A percentile compares a stretch with the other conserved stretches of the same genome.
Evolutionary conservation across 2,113 vertebrate species (phyloP).

Genomic region (Psittacara wagleri): DNA sequence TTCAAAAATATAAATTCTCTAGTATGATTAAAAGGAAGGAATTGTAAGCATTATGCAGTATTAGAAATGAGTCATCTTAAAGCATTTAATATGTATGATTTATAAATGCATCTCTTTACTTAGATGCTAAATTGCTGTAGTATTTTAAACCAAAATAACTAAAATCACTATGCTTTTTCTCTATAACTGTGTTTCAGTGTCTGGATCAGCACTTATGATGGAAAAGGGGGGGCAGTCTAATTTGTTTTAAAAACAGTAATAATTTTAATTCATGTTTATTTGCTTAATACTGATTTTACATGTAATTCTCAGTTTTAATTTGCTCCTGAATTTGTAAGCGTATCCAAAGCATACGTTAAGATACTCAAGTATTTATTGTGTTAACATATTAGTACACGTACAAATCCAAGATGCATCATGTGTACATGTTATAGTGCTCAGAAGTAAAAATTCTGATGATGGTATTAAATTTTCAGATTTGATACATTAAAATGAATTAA

Average conservation of each 20-base stretch:
- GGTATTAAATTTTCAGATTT: not conserved
- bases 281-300: not conserved
- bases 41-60: not conserved
- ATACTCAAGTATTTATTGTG: not conserved
- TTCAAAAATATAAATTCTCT: not conserved
- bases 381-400: not conserved
- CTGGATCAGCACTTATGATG: not conserved
- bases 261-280: not conserved
- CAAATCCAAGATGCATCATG: not conserved
- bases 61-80: not conserved
- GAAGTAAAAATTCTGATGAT: not conserved
- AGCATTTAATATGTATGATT: not conserved
- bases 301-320: not conserved
- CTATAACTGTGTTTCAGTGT: not conserved
- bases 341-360: not conserved
- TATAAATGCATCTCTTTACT: not conserved
- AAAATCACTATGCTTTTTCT: not conserved
- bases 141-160: not conserved
- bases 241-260: not conserved
- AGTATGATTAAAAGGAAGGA: not conserved
- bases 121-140: not conserved
- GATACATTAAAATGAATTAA: not conserved
- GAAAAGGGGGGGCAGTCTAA: not conserved
- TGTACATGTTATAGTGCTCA: not conserved
- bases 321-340: not conserved